phyloP scores from a whole-genome alignment of 1,140 invertebrate species.

The Drosophila bocqueti region DNA sequence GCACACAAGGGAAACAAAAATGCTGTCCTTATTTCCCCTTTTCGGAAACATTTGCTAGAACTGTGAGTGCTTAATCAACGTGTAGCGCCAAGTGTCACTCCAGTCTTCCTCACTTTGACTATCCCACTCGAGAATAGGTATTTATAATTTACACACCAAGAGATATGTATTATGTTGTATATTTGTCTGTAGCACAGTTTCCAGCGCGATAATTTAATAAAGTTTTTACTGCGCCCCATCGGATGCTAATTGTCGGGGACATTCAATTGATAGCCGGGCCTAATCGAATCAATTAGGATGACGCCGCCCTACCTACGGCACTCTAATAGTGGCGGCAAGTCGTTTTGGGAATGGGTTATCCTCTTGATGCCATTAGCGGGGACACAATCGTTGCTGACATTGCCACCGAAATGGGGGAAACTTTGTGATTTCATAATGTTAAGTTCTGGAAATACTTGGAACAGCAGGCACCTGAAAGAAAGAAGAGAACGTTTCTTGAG shows the following conservation, averaged over 20 bases:
- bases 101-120: slow-evolving; percentile 34
- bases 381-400: slow-evolving; percentile 12
- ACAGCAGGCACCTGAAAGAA: neutral
- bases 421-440: slow-evolving; percentile 34
- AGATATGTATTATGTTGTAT: no score
- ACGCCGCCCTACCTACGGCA: neutral
- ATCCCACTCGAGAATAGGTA: slow-evolving; percentile 3
- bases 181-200: slow-evolving; percentile 7
- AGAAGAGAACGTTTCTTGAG: neutral
- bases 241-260: slow-evolving; percentile 35
- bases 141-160: no score
- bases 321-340: neutral
- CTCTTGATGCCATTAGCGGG: slow-evolving; percentile 35
- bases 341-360: slow-evolving; percentile 10
- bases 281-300: slow-evolving; percentile 47
- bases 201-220: slow-evolving; percentile 26
- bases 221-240: slow-evolving; percentile 20
- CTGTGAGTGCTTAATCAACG: slow-evolving; percentile 45
- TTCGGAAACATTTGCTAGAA: slow-evolving; percentile 10
- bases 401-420: slow-evolving; percentile 10
- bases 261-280: slow-evolving; percentile 32
- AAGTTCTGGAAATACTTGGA: neutral
- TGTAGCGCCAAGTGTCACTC: slow-evolving; percentile 35
- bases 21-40: neutral
- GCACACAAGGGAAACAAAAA: slow-evolving; percentile 25